Base-by-base conservation (phyloP, 1,140 invertebrate species). In the Drosophila pectinifera region DNA sequence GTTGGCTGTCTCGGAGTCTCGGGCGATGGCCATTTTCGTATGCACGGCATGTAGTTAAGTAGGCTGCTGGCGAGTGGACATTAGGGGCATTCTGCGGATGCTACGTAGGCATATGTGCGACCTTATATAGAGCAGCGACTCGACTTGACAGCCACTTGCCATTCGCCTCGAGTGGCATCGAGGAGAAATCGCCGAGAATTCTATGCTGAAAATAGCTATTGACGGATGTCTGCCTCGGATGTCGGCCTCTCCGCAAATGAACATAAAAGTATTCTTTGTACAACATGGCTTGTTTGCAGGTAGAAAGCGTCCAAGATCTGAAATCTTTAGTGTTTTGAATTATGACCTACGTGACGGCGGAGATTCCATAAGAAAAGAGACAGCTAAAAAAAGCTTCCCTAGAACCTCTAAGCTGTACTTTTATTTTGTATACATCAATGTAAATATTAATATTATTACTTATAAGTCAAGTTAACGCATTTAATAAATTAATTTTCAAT, bases 1-100 rank as follows among this genome's bases (percentile, higher is more conserved):
- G 48, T 28, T 8, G 6, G 28, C 28, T 28, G 31, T 13, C 28
- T 11, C 18, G 18, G 28, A 34, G 48, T 38, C 55, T 42, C 58
- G 45, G 39, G 31, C 48, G 70, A 74, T 61, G 31, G 46, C 68
- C 78, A 78, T 77, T 72, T 85, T 78, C 61, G 80, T 79, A 88
- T 82, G 83, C 79, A 88, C 64, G 83, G 58, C 79, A 79, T 88
- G 83, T 88, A 67, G 82, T 86, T 79, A 88, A 88, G 79, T 83
- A 79, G 83, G 79, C 79, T 65, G 59, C 43, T 76, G 83, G 65
- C 77, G 79, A 86, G 83, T 88, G 83, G 83, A 83, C 83, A 86
- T 86, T 83, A 88, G 83, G 83, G 79, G 83, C 83, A 86, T 88
- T 73, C 79, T 76, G 59, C 62, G 58, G 54, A 76, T 64, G 70